phyloP scores from a whole-genome alignment of 2,113 vertebrate genomes.

The Ceuthmochares aereus region DNA sequence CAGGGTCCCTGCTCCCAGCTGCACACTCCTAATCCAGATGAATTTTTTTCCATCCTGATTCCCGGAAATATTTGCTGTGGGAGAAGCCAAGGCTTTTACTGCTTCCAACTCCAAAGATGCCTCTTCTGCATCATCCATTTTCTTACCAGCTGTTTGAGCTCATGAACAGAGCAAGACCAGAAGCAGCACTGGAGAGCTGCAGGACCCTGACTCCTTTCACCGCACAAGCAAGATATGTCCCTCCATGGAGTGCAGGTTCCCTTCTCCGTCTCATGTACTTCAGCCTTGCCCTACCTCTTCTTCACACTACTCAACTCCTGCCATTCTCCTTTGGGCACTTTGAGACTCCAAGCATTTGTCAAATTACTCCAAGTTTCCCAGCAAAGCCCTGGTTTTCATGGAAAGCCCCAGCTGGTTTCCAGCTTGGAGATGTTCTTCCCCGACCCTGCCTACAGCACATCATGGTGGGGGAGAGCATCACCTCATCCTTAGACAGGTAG shows the following conservation, averaged over 20 bases:
- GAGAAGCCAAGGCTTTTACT: background rate
- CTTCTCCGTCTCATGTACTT: background rate
- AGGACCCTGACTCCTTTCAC: background rate
- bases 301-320: background rate
- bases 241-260: background rate
- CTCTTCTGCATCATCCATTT: background rate
- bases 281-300: background rate
- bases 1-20: constrained; percentile 5
- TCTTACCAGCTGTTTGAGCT: background rate
- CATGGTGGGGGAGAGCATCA: background rate
- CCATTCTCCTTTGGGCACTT: background rate
- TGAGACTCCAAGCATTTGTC: background rate
- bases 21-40: background rate
- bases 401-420: background rate
- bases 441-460: background rate
- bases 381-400: background rate
- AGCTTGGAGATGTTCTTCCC: background rate
- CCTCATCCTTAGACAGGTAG: background rate
- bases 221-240: background rate
- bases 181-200: background rate
- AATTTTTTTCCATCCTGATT: background rate
- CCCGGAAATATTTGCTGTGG: background rate
- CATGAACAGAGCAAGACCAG: background rate
- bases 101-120: background rate
- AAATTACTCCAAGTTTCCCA: background rate